These are phyloP conservation scores for Maconellicoccus hirsutus DNA, from an alignment of 1,140 invertebrate genomes.

Conservation along the genomic window DNA sequence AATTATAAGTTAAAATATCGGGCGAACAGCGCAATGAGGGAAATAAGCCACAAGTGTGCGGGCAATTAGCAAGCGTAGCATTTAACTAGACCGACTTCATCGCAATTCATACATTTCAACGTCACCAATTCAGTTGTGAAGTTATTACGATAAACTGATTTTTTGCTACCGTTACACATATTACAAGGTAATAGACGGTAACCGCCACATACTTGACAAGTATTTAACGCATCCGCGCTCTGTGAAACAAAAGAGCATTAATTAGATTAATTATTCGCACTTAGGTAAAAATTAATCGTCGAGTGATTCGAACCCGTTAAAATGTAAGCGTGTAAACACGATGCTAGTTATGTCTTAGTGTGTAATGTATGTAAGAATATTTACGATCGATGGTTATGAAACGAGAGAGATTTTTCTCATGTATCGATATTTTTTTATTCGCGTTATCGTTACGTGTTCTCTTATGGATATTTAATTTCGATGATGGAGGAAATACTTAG, in stretches of 20 bases:
- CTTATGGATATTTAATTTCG: too few species aligned
- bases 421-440: too few species aligned
- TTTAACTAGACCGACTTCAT: conserved; percentile 80
- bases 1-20: not conserved
- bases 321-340: too few species aligned
- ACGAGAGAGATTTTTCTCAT: too few species aligned
- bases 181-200: conserved; percentile 78
- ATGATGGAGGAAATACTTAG: too few species aligned
- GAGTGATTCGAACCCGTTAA: too few species aligned
- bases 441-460: too few species aligned
- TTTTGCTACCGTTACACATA: conserved; percentile 88
- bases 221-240: conserved; percentile 60
- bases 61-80: conserved; percentile 59
- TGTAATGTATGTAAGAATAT: too few species aligned
- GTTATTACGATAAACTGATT: conserved; percentile 82
- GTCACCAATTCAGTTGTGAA: conserved; percentile 88
- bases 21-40: not conserved
- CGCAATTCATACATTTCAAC: conserved; percentile 92
- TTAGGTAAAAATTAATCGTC: too few species aligned
- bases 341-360: too few species aligned
- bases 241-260: conserved; percentile 41
- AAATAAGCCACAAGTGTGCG: not conserved
- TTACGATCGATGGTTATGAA: too few species aligned
- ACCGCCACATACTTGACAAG: conserved; percentile 79
- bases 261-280: not conserved